phyloP scores from a whole-genome alignment of 2,797 vertebrate genomes.

The Pseudopleuronectes americanus region DNA sequence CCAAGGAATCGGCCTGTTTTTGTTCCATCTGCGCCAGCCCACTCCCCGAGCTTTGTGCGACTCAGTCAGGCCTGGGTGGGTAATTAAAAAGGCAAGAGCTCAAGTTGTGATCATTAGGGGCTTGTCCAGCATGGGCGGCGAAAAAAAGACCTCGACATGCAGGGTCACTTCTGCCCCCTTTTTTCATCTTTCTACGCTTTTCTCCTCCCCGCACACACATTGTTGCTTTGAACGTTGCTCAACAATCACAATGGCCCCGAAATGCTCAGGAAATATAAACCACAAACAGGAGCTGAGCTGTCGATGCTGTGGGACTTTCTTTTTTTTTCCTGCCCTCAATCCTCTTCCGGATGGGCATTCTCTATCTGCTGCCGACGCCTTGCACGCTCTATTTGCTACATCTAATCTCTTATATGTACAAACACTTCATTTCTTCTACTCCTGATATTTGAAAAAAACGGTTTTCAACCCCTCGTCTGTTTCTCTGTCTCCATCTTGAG shows the following conservation, averaged over 20 bases:
- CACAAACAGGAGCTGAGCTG: slow-evolving; percentile 45
- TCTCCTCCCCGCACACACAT: slow-evolving; percentile 6
- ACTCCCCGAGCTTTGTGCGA: slow-evolving; percentile 76
- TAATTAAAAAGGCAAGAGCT: slow-evolving; percentile 85
- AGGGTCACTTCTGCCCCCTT: slow-evolving; percentile 43
- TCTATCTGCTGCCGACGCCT: slow-evolving; percentile 75
- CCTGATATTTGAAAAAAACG: slow-evolving; percentile 17
- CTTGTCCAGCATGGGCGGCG: slow-evolving; percentile 55
- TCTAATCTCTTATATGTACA: slow-evolving; percentile 53
- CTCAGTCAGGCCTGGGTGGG: slow-evolving; percentile 86
- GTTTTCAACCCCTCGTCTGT: slow-evolving; percentile 6
- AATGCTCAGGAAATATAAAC: slow-evolving; percentile 37
- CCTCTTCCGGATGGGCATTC: slow-evolving; percentile 70
- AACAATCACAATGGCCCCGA: slow-evolving; percentile 34
- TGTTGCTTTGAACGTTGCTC: slow-evolving; percentile 42
- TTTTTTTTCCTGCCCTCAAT: slow-evolving; percentile 29
- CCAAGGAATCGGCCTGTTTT: slow-evolving; percentile 78
- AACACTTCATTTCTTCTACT: slow-evolving; percentile 55
- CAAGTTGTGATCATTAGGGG: slow-evolving; percentile 79
- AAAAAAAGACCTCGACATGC: slow-evolving; percentile 56
- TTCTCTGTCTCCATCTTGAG: slow-evolving; percentile 9
- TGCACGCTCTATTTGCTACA: slow-evolving; percentile 72
- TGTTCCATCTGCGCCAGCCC: slow-evolving; percentile 76
- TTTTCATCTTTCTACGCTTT: background rate
- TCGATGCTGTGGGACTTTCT: slow-evolving; percentile 10